Conservation (phyloP, 1,140 invertebrate genomes). For the Dendrolimus kikuchii region DNA sequence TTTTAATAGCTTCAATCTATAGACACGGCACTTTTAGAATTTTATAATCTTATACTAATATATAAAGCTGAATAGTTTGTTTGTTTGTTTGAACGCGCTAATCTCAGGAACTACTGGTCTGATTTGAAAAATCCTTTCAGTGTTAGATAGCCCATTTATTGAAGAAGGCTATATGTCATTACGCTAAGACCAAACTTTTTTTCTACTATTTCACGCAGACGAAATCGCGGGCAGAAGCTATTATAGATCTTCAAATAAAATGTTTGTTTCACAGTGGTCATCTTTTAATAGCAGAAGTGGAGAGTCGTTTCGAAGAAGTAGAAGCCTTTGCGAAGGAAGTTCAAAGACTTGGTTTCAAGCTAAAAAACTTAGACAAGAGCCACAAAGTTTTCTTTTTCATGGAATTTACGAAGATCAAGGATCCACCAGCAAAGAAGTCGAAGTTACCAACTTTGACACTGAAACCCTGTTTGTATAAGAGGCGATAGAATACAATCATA, state of each 20-base stretch:
- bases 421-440: slow-evolving; percentile 69
- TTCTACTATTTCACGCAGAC: no score
- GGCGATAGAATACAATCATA: slow-evolving; percentile 72
- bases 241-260: no score
- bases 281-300: slow-evolving; percentile 87
- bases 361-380: slow-evolving; percentile 75
- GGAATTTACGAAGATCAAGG: slow-evolving; percentile 81
- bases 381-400: slow-evolving; percentile 84
- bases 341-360: slow-evolving; percentile 79
- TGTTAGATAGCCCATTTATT: no score
- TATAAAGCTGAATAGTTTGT: no score
- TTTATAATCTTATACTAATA: no score
- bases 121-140: no score
- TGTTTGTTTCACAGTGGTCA: slow-evolving; percentile 76
- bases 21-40: neutral
- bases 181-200: no score
- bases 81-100: no score
- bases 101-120: no score
- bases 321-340: slow-evolving; percentile 77
- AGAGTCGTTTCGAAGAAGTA: slow-evolving; percentile 82
- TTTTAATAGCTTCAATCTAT: neutral
- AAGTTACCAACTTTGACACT: slow-evolving; percentile 75
- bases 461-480: slow-evolving; percentile 89
- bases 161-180: no score
- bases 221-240: no score